Evolutionary conservation across 1,140 invertebrate species (phyloP), one percentile per base, ranked within the genome.

Genomic region (Neodiprion fabricii): DNA sequence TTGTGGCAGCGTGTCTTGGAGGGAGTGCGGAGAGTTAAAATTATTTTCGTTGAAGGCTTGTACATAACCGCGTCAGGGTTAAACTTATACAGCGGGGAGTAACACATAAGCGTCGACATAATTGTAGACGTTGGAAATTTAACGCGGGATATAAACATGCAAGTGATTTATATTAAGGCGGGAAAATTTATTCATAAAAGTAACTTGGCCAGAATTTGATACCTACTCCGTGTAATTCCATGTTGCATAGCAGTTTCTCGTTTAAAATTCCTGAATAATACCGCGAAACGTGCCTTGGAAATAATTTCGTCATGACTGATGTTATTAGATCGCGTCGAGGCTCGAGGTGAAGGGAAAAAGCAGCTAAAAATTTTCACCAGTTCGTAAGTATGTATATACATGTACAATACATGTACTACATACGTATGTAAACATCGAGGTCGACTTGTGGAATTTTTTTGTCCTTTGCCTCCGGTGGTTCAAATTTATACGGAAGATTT

Each of bases 251-350:
- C 67, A 40, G 68, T 74, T 69, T 74, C 67, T 48, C 66, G 72
- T 23, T 74, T 68, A n/a, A 40, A 74, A 50, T n/a, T 67, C 12
- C 72, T 50, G 53, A 21, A 40, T 68, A 66, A 66, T 73, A 53
- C 17, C 40, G 47, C 48, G 49, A 40, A 23, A 70, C 40, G 23
- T 21, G 23, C 61, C 49, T 8, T 23, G 47, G 48, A 75, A 71
- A 75, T 68, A 75, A 75, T 75, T 53, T 14, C n/a, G 11, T 48
- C 12, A 17, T 71, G 70, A 71, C 48, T 68, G 68, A 71, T 74
- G 69, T 74, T 74, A 69, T 69, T 69, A 69, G 40, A 69, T 65
- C 12, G 28, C 28, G 61, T 17, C 61, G 12, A 65, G 17, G 61
- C 17, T 14, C 17, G 10, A 14, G 11, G 67, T 11, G 9, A 61